Evolutionary conservation across 2,113 vertebrate species (phyloP), one percentile per base, ranked within the genome.

Genomic region (Halichoerus grypus): DNA sequence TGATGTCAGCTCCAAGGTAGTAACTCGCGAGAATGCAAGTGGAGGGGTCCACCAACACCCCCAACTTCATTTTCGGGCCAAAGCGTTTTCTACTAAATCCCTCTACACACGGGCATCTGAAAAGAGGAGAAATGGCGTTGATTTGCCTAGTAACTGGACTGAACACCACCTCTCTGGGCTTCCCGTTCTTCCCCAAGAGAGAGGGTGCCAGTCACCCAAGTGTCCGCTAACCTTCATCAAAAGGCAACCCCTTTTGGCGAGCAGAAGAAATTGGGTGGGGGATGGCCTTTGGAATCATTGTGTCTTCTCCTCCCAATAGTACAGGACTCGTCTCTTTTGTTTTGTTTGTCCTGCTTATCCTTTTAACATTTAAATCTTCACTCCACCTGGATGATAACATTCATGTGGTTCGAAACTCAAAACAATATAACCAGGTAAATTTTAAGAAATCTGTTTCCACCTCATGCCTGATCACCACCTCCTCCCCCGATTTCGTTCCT

Each of bases 71-170:
- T 21, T 24, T 63, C 18, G 19, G 26, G n/a, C 21, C n/a, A 18
- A 5, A 49, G 26, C 7, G 10, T 0, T 55, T 61, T 42, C 94
- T 42, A 7, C 55, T 36, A 42, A 81, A 21, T 55, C 42, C 21
- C 33, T 46, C 42, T 16, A n/a, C n/a, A 7, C 22, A 4, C 15
- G 0, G 18, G 63, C 18, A n/a, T 28, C 18, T 0, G 5, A 53
- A 72, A 14, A 7, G 51, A 19, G 6, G 33, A 67, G 69, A 15
- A 18, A 24, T 12, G 7, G 49, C 33, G 26, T 4, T 42, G 7
- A 39, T 69, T 31, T 21, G 24, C 19, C 21, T 22, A n/a, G 22
- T 4, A 21, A 33, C 26, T 5, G 26, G 71, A 72, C 33, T 2
- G 1, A 26, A 16, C 8, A 1, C 18, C 2, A n/a, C 46, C 13